Conservation (phyloP, 2,888 invertebrate genomes). For the Alitta virens region DNA sequence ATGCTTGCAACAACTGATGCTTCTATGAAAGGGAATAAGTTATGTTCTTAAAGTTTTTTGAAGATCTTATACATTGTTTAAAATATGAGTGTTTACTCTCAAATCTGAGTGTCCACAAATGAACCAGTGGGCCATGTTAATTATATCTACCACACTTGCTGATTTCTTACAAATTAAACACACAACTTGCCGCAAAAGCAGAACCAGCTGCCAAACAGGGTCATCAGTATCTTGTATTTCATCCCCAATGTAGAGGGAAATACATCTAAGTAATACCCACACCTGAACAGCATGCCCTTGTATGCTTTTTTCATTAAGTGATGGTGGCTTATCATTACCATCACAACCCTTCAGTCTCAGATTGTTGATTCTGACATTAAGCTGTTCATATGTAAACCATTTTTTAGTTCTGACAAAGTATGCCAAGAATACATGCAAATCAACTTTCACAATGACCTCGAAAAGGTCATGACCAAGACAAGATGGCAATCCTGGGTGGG, state of each 20-base stretch:
- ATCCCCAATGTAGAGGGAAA: background rate
- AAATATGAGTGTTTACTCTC: constrained; percentile 30
- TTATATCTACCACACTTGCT: background rate
- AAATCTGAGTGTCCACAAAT: constrained; percentile 29
- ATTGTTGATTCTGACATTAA: background rate
- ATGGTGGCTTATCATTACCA: background rate
- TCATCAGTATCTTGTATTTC: background rate
- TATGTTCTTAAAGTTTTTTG: no score
- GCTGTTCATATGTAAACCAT: background rate
- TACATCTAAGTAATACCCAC: background rate
- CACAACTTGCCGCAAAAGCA: background rate
- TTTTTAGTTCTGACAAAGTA: background rate
- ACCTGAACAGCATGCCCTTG: background rate
- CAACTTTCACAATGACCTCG: background rate
- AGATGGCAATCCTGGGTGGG: background rate
- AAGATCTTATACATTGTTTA: constrained; percentile 9
- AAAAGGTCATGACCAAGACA: background rate
- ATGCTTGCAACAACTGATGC: no score
- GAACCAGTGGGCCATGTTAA: constrained; percentile 22
- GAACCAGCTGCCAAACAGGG: background rate
- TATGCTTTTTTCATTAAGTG: background rate
- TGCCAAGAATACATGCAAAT: background rate
- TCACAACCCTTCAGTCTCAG: background rate
- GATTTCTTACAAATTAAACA: background rate
- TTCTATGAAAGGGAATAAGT: no score